Evolutionary conservation across 2,113 vertebrate genomes (phyloP), one percentile per base, ranked within the genome.

Genomic region (Bujurquina vittata): DNA sequence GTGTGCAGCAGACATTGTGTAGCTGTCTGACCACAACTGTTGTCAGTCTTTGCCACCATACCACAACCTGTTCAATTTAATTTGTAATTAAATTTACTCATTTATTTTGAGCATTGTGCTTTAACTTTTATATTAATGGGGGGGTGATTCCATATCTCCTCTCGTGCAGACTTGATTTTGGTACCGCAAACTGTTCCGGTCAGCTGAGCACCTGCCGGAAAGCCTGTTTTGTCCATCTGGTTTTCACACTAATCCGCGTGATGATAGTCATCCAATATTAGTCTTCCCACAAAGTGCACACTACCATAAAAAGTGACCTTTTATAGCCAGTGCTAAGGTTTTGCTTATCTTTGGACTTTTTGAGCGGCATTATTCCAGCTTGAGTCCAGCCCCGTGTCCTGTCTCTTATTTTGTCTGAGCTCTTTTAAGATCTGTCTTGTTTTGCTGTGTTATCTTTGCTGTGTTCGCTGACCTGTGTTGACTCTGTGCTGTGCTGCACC

Each of bases 401-500:
- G 1, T 31, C 31, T 4, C 59, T 26, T 33, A 52, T 18, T 63
- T 87, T 14, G 2, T 18, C 40, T n/a, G 55, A 62, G 35, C 74
- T 26, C 54, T 52, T 75, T 29, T 15, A 14, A 52, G 43, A 65
- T 59, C 57, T 12, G 78, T 81, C 54, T 54, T 73, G 43, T 78
- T 84, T 59, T 58, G 74, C 77, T 56, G 22, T 75, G 77, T 85
- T 77, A 20, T 4, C 58, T 20, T 18, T 49, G 69, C 67, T 75
- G 69, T 77, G 67, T 75, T 84, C 69, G 23, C 31, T 86, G 81
- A 84, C 73, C n/a, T 88, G 79, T 88, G 59, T 23, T 77, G 81
- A 76, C 37, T 59, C 20, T 87, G 75, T 87, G 79, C 74, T 78
- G 15, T 74, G 75, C 61, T 72, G 77, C 77, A 17, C 84, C 22